These are phyloP conservation scores for Tiaroga cobitis DNA, from an alignment of 2,797 vertebrate species.

Conservation along the genomic window DNA sequence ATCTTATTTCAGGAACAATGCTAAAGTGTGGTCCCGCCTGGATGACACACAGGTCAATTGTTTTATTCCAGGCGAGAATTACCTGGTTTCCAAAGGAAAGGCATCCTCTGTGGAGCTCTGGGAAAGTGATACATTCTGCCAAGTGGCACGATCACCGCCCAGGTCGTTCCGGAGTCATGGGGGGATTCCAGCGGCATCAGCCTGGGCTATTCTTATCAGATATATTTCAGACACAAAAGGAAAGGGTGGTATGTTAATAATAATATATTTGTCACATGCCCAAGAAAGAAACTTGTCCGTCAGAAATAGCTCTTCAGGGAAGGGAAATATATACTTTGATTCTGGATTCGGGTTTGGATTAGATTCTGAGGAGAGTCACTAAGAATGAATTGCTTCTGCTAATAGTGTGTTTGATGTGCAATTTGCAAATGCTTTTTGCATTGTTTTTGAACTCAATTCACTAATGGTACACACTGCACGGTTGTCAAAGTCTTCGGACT, in stretches of 20 bases:
- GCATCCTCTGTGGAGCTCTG: constrained; percentile 68
- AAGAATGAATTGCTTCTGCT: background rate
- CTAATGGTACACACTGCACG: background rate
- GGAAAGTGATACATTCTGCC: constrained; percentile 70
- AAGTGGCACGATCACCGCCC: constrained; percentile 70
- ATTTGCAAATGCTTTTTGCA: background rate
- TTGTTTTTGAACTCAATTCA: background rate
- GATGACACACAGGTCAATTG: constrained; percentile 70
- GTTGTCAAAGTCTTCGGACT: background rate
- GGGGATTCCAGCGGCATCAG: constrained; percentile 68
- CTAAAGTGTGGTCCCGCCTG: constrained; percentile 57
- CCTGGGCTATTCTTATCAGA: constrained; percentile 63
- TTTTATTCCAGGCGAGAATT: constrained; percentile 72
- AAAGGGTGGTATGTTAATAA: constrained; percentile 40
- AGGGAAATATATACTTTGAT: constrained; percentile 9
- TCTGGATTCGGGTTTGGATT: background rate
- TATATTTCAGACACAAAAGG: constrained; percentile 48
- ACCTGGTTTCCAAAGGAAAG: constrained; percentile 73
- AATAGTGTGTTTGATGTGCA: background rate
- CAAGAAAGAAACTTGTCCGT: constrained; percentile 30
- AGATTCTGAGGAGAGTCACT: background rate
- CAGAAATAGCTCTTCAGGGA: constrained; percentile 36
- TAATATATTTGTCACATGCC: constrained; percentile 30
- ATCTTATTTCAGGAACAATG: constrained; percentile 52
- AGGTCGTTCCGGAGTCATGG: constrained; percentile 68